phyloP scores from a whole-genome alignment of 2,797 vertebrate species.

The Monodelphis domestica region DNA sequence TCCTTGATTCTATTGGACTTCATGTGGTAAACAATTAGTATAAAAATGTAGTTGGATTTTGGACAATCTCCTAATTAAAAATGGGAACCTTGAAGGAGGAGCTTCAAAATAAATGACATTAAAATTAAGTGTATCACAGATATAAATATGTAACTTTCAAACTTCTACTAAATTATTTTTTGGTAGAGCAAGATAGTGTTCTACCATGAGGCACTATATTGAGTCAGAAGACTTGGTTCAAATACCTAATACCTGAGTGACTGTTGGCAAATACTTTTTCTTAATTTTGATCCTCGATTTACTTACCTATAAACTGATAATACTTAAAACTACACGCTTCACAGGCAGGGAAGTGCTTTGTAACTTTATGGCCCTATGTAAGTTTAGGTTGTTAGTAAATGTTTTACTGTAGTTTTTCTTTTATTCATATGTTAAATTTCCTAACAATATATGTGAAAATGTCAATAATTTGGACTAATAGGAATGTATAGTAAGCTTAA shows the following conservation, averaged over 20 bases:
- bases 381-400: neutral
- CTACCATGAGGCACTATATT: neutral
- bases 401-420: slow-evolving; percentile 56
- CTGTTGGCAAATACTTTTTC: neutral
- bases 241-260: neutral
- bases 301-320: neutral
- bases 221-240: neutral
- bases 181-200: neutral
- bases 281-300: neutral
- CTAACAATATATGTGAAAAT: slow-evolving; percentile 32
- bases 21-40: slow-evolving; percentile 31
- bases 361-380: neutral
- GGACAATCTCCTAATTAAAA: slow-evolving; percentile 27
- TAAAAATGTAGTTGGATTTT: slow-evolving; percentile 17
- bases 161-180: slow-evolving; percentile 19
- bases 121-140: slow-evolving; percentile 44
- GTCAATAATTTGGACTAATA: slow-evolving; percentile 7
- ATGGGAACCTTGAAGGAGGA: slow-evolving; percentile 2
- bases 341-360: neutral
- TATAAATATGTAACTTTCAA: slow-evolving; percentile 27
- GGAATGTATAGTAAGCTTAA: slow-evolving; percentile 17
- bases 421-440: neutral
- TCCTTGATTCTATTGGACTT: slow-evolving; percentile 9
- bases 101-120: slow-evolving; percentile 43
- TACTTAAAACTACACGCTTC: neutral